Percentiles rank a stretch among this genome's conserved stretches.
phyloP scores from a whole-genome alignment of 2,113 vertebrate genomes.

The Tricholaema leucomelas region DNA sequence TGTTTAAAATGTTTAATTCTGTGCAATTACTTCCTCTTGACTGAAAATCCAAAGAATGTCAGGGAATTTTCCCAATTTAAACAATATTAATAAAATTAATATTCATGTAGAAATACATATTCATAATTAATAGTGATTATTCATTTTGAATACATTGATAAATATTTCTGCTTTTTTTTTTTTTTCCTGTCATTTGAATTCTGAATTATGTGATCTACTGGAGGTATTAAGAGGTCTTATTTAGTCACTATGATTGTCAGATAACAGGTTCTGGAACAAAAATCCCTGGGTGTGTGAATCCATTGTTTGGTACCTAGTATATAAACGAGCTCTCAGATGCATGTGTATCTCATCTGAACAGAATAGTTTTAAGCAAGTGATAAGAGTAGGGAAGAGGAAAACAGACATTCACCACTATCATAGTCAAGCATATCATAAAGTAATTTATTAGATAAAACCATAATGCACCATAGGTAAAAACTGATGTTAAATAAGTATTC shows the following conservation, averaged over 20 bases:
- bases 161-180: background rate
- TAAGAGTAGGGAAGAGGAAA: conserved; percentile 4
- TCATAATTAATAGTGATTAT: too few relatives aligned
- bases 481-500: background rate
- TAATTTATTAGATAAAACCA: conserved; percentile 43
- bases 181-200: background rate
- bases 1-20: too few relatives aligned
- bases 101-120: too few relatives aligned
- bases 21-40: too few relatives aligned
- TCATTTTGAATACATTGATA: too few relatives aligned
- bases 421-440: conserved; percentile 19
- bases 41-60: too few relatives aligned
- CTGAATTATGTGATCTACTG: background rate
- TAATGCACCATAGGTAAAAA: background rate
- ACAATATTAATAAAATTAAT: too few relatives aligned
- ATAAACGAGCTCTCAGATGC: background rate
- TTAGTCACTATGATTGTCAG: background rate
- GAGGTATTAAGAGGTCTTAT: background rate
- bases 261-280: conserved; percentile 2
- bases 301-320: background rate
- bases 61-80: too few relatives aligned
- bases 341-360: conserved; percentile 1
- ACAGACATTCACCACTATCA: conserved; percentile 10
- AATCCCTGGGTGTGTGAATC: background rate
- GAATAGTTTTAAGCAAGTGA: background rate